phyloP scores from a whole-genome alignment of 2,797 vertebrate genomes.

The Coluber constrictor region DNA sequence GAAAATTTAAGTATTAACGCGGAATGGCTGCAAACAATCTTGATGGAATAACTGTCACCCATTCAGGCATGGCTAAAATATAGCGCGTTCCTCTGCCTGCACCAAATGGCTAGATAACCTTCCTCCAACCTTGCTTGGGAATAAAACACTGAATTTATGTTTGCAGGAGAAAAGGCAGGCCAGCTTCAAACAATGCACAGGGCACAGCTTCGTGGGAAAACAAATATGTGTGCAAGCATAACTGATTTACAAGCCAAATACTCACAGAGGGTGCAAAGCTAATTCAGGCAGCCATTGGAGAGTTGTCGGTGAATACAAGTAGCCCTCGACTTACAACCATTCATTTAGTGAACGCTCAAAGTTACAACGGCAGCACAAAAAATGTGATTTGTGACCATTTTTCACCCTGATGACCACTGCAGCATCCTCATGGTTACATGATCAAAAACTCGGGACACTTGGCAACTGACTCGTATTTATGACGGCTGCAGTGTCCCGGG shows the following conservation, averaged over 20 bases:
- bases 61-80: background rate
- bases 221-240: background rate
- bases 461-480: background rate
- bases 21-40: background rate
- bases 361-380: fast-evolving
- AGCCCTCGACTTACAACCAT: background rate
- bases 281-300: background rate
- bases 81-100: background rate
- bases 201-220: background rate
- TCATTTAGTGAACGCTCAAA: background rate
- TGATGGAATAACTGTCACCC: background rate
- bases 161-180: background rate
- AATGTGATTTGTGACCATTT: background rate
- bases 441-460: background rate
- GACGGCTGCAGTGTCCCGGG: background rate
- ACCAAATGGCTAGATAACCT: background rate
- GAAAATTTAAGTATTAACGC: background rate
- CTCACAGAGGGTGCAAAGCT: background rate
- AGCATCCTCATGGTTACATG: background rate
- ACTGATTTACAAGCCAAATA: background rate
- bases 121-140: background rate
- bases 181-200: background rate
- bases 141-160: background rate
- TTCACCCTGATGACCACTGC: background rate
- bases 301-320: background rate